Evolutionary conservation across 2,113 vertebrate species (phyloP).

Genomic region (Puffinus mauretanicus): DNA sequence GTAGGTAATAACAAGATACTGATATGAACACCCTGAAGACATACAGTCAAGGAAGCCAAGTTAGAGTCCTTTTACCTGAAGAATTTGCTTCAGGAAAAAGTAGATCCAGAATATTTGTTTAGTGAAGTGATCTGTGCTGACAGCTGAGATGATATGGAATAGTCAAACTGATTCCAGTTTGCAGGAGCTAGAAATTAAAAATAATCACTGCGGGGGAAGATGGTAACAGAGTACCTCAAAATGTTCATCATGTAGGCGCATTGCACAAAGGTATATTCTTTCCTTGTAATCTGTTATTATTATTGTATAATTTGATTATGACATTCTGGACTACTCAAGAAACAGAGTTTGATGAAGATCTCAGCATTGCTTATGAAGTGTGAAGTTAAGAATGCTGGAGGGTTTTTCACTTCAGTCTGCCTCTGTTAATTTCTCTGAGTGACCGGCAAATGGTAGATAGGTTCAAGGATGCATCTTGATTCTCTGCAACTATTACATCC

Average conservation of each 20-base stretch:
- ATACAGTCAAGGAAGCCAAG: neutral
- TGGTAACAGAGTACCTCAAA: neutral
- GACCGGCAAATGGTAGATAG: neutral
- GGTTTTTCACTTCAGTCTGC: neutral
- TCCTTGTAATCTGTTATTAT: neutral
- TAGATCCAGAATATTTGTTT: neutral
- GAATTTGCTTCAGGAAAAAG: neutral
- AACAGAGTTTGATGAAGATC: neutral
- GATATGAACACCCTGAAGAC: slow-evolving; percentile 18
- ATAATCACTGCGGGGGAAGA: neutral
- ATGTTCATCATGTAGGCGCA: neutral
- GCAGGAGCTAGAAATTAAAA: neutral
- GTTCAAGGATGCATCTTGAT: neutral
- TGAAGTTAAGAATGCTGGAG: neutral
- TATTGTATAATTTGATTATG: neutral
- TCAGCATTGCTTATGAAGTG: neutral
- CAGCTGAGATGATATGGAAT: neutral
- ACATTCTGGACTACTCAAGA: neutral
- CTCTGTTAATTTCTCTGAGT: neutral
- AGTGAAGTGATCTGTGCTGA: neutral
- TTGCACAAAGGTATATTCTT: neutral
- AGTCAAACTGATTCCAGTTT: neutral
- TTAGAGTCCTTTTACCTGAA: neutral
- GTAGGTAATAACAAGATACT: slow-evolving; percentile 6
- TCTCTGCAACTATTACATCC: neutral